A percentile compares a stretch with the other conserved stretches of the same genome.
Evolutionary conservation across 2,888 invertebrate genomes (phyloP).

Genomic region (Sericinus montela): DNA sequence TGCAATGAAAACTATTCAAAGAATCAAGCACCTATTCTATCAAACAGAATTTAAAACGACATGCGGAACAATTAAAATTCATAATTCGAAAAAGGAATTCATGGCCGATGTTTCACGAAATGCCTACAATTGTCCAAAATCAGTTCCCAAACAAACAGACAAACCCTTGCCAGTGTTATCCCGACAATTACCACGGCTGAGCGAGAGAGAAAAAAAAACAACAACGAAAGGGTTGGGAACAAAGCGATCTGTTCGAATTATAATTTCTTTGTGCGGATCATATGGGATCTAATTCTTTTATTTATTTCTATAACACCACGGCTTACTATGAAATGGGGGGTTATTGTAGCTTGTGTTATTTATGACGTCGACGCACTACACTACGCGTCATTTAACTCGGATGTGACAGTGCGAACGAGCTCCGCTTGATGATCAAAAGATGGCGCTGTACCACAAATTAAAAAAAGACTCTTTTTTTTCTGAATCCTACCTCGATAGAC

Average conservation of each 20-base stretch:
- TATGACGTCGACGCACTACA: conserved; percentile 21
- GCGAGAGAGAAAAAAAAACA: conserved; percentile 21
- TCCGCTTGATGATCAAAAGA: no score
- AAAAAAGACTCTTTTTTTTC: no score
- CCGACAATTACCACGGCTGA: conserved; percentile 36
- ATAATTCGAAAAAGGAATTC: background rate
- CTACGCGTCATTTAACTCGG: conserved; percentile 27
- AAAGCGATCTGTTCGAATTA: conserved; percentile 27
- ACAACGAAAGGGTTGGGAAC: conserved; percentile 29
- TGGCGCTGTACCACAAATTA: no score
- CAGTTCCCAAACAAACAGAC: conserved; percentile 23
- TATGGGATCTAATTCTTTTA: conserved; percentile 23
- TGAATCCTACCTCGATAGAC: no score
- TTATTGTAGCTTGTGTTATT: conserved; percentile 17
- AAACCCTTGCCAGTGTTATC: conserved; percentile 29
- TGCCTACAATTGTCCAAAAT: background rate
- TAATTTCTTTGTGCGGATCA: conserved; percentile 24
- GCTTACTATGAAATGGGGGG: conserved; percentile 16
- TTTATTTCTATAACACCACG: conserved; percentile 18
- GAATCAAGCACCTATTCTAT: no score
- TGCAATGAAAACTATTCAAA: no score
- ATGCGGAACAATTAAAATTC: conserved; percentile 1
- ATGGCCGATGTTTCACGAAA: background rate
- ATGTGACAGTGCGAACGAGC: no score
- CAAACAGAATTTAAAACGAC: no score